Conservation (phyloP, 2,888 invertebrate genomes). For the Cryptocheilus praepositus region DNA sequence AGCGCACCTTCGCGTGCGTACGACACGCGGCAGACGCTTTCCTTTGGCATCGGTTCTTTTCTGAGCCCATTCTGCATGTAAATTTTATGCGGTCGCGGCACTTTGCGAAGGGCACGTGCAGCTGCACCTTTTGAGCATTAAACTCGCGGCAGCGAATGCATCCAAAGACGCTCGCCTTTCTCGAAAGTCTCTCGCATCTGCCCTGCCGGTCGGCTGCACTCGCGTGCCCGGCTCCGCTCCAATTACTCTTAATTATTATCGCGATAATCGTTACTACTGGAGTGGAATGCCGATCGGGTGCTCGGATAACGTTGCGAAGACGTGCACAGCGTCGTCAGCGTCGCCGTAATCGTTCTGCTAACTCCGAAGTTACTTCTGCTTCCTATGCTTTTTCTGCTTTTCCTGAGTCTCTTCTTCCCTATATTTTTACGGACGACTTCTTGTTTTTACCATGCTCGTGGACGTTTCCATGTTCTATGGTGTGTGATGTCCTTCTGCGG, state of each 20-base stretch:
- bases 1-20: no score
- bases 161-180: background rate
- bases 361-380: no score
- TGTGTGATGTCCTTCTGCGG: background rate
- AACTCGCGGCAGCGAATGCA: no score
- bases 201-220: slow-evolving; percentile 29
- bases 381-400: no score
- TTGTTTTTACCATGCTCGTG: background rate
- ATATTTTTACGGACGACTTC: slow-evolving; percentile 19
- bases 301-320: slow-evolving; percentile 41
- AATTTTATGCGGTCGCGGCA: no score
- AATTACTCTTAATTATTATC: slow-evolving; percentile 64
- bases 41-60: no score
- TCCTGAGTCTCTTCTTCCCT: background rate
- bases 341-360: background rate
- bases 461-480: background rate
- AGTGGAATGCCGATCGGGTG: slow-evolving; percentile 56
- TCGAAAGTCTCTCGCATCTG: slow-evolving; percentile 49
- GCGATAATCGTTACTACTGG: slow-evolving; percentile 58
- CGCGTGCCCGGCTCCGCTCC: slow-evolving; percentile 63
- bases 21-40: no score
- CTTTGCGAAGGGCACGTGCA: slow-evolving; percentile 21
- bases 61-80: no score
- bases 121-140: slow-evolving; percentile 25
- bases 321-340: no score